A percentile compares a stretch with the other conserved stretches of the same genome.
Conservation (phyloP, 2,113 vertebrate species). For the Lophotis ruficrista region DNA sequence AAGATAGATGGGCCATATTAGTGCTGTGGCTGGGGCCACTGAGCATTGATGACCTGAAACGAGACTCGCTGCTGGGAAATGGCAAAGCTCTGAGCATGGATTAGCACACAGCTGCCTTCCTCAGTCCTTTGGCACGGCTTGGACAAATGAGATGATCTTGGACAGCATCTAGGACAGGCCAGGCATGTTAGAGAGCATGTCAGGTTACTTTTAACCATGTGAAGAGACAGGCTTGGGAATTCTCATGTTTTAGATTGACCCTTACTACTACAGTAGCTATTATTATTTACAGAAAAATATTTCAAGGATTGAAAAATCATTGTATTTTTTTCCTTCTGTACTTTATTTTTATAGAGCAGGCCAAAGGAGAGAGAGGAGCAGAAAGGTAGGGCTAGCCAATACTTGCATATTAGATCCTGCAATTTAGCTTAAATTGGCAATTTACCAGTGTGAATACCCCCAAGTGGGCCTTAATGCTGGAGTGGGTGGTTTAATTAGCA, state of each 20-base stretch:
- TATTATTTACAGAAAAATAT: background rate
- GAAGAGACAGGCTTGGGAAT: background rate
- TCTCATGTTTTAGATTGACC: background rate
- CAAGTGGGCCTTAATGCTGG: constrained; percentile 66
- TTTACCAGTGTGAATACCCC: constrained; percentile 64
- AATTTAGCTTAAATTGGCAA: constrained; percentile 62
- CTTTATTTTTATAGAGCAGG: background rate
- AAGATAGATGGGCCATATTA: background rate
- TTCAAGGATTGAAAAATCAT: background rate
- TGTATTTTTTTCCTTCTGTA: background rate
- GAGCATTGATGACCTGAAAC: background rate
- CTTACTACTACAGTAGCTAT: background rate
- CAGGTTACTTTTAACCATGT: background rate
- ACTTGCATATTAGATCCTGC: constrained; percentile 14
- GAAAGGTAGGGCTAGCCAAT: background rate
- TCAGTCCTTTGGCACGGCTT: background rate
- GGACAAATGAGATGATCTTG: background rate
- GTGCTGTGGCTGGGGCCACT: background rate
- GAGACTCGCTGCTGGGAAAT: background rate
- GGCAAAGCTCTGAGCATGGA: background rate
- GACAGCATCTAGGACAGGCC: background rate
- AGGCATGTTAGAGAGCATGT: background rate
- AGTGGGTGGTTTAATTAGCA: constrained; percentile 77
- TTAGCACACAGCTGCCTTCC: background rate
- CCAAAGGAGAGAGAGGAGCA: background rate